Evolutionary conservation across 2,113 vertebrate species (phyloP).

Genomic region (Burhinus bistriatus): DNA sequence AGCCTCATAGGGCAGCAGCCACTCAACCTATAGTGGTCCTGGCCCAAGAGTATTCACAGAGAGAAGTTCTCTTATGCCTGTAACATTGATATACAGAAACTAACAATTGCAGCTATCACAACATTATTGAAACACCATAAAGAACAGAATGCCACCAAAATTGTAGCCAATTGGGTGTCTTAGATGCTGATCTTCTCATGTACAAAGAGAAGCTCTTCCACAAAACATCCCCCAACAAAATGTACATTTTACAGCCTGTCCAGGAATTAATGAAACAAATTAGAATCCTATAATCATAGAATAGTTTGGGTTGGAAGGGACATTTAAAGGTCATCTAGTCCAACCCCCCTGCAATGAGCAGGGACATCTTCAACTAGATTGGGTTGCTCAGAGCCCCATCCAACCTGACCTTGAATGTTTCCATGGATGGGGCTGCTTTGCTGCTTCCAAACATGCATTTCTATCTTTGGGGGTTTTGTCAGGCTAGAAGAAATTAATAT

Average conservation of each 20-base stretch:
- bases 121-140: neutral
- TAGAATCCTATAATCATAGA: neutral
- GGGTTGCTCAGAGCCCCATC: neutral
- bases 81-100: neutral
- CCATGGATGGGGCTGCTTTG: neutral
- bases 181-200: neutral
- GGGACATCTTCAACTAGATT: neutral
- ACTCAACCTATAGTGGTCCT: neutral
- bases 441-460: neutral
- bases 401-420: neutral
- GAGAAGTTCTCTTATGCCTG: neutral
- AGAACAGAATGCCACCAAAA: neutral
- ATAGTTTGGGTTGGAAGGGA: neutral
- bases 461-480: neutral
- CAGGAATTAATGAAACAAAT: neutral
- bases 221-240: neutral
- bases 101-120: neutral
- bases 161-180: neutral
- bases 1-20: neutral
- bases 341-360: neutral
- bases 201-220: neutral
- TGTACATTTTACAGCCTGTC: neutral
- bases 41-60: neutral
- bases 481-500: neutral
- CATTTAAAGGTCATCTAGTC: neutral